Evolutionary conservation across 2,888 invertebrate species (phyloP).

Genomic region (Heliconius cydno): DNA sequence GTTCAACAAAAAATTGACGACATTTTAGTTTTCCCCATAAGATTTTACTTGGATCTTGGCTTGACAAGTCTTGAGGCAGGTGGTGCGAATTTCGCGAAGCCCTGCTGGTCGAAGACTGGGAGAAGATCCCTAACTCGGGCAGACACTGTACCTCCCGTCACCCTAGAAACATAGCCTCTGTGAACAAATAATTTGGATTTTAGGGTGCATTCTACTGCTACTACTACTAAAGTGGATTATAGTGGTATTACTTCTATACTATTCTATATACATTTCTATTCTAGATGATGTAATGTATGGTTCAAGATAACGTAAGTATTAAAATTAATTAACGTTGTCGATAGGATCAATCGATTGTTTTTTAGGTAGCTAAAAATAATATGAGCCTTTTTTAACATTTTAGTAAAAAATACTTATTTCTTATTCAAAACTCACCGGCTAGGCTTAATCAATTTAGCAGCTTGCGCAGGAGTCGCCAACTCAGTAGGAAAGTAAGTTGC

Average conservation of each 20-base stretch:
- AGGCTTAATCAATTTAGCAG: slow-evolving; percentile 83
- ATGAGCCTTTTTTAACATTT: not conserved
- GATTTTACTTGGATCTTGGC: slow-evolving; percentile 73
- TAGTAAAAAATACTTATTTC: not conserved
- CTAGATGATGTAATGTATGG: not conserved
- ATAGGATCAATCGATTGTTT: too few relatives aligned
- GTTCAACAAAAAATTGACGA: not conserved
- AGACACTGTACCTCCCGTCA: slow-evolving; percentile 86
- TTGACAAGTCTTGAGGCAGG: slow-evolving; percentile 91
- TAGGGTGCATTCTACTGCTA: slow-evolving; percentile 42
- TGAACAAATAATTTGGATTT: slow-evolving; percentile 48
- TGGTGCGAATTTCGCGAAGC: slow-evolving; percentile 92
- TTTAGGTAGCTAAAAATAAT: too few relatives aligned
- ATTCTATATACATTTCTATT: not conserved
- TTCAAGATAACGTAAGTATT: not conserved
- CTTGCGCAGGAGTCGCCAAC: slow-evolving; percentile 86
- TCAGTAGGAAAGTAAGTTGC: slow-evolving; percentile 95
- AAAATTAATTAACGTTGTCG: not conserved
- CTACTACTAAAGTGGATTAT: slow-evolving; percentile 2
- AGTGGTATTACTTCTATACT: not conserved
- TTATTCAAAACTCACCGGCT: slow-evolving; percentile 63
- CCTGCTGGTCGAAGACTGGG: slow-evolving; percentile 93
- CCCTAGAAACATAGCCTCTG: slow-evolving; percentile 70
- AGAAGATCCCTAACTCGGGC: slow-evolving; percentile 88
- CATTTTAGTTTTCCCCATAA: not conserved